Evolutionary conservation across 2,797 vertebrate genomes (phyloP), one percentile per base, ranked within the genome.

Genomic region (Nyctalus aviator): DNA sequence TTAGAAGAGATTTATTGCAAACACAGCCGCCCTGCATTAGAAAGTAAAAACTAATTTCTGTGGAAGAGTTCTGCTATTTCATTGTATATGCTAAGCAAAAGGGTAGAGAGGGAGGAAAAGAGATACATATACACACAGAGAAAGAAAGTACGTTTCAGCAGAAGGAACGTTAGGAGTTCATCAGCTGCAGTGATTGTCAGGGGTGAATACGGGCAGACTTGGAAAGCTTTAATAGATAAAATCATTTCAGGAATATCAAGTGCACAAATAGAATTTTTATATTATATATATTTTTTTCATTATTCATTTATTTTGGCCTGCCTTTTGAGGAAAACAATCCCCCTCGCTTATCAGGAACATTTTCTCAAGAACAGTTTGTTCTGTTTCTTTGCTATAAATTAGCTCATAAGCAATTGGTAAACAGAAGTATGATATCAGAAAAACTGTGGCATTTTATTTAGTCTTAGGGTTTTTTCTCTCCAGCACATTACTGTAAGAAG

Each of bases 341-440:
- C 2, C 11, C 27, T 46, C 7, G 18, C 17, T 46, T 12, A n/a
- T 25, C 0, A 0, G n/a, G 12, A 87, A 46, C 84, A 91, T 72
- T 90, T 75, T 71, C 62, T 14, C 9, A 77, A 35, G 3, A 25
- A 81, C 5, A 66, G 35, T 75, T 86, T 84, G 14, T 25, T 86
- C 71, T 89, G 69, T 12, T 82, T 53, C n/a, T 87, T 90, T 82
- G n/a, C 73, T 64, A 13, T 64, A 27, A 87, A 81, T 81, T 90
- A 76, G 21, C n/a, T 79, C 48, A 76, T 11, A 81, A 1, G 21
- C 12, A 88, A 44, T 8, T 69, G 68, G 46, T 73, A 93, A 94
- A 73, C 4, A 48, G 1, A 6, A 27, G 11, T 66, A 62, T 85
- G 50, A 71, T 50, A 23, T 30, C 68, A 69, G 4, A 32, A 55